Conservation (phyloP, 2,888 invertebrate species). For the Sinhomidia bicolor region DNA sequence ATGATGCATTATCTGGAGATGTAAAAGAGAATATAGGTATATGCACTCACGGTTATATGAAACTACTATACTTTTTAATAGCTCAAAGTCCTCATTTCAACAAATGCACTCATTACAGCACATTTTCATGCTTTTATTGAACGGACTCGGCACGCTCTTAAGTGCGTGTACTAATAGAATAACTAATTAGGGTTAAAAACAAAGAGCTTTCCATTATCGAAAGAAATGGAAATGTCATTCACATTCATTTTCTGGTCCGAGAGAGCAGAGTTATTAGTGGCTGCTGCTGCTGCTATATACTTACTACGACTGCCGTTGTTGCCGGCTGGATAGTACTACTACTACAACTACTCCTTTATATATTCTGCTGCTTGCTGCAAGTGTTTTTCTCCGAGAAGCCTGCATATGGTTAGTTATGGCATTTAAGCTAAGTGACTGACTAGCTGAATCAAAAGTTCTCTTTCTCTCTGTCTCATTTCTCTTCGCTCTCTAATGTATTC, state of each 20-base stretch:
- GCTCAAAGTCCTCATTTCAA: slow-evolving; percentile 37
- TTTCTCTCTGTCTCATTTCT: slow-evolving; percentile 35
- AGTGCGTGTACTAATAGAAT: slow-evolving; percentile 73
- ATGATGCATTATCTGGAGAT: slow-evolving; percentile 7
- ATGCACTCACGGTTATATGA: too few relatives aligned
- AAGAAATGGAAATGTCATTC: slow-evolving; percentile 73
- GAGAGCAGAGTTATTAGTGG: slow-evolving; percentile 51
- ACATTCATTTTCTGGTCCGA: slow-evolving; percentile 72
- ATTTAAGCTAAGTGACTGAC: slow-evolving; percentile 65
- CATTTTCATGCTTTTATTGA: slow-evolving; percentile 64
- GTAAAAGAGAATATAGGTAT: slow-evolving; percentile 1
- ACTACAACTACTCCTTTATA: not conserved
- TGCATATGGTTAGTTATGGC: slow-evolving; percentile 64
- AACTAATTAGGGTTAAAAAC: slow-evolving; percentile 73
- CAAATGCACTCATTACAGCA: slow-evolving; percentile 49
- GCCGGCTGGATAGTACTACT: not conserved
- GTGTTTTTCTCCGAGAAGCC: not conserved
- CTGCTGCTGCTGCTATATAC: not conserved
- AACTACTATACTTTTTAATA: slow-evolving; percentile 39
- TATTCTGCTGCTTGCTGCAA: not conserved
- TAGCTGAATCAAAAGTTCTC: slow-evolving; percentile 71
- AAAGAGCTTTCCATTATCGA: slow-evolving; percentile 73
- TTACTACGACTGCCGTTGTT: not conserved
- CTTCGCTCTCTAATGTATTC: slow-evolving; percentile 58
- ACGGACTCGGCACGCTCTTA: slow-evolving; percentile 56